Base-by-base conservation (phyloP, 2,797 vertebrate species). In the Masticophis lateralis region DNA sequence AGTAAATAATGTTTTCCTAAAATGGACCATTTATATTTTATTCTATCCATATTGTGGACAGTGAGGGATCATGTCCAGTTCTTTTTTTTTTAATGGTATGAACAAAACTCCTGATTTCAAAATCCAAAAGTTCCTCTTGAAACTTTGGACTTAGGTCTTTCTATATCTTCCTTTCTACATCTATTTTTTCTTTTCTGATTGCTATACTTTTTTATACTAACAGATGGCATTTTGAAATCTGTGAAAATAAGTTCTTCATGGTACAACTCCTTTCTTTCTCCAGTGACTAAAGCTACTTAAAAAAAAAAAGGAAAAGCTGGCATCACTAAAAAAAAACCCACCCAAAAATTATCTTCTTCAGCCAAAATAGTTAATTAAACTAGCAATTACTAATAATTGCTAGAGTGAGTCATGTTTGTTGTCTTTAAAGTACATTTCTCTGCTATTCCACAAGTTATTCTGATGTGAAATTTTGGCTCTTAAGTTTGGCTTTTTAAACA, bases 311-410 rank as follows among this genome's bases (percentile, higher is more conserved):
- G 20, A 25, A 79, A 43, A 79, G 18, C 95, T 94, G 95, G 87
- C 90, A 95, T 95, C 95, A 96, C 74, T 10, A 4, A 43, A 20
- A 43, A 25, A 32, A 32, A 66, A 2, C 4, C 6, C 27, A 3
- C 1, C 7, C 20, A 10, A 95, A 93, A 91, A 89, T 95, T 95
- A 91, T 94, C 96, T 97, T 96, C 90, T 93, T 96, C 95, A 95
- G 74, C 95, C 97, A 97, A 95, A 96, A 92, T 95, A 93, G 92
- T 94, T 96, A 88, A 92, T 86, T 96, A 94, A 96, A 95, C 94
- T 92, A 96, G 90, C 96, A 97, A 97, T 97, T 97, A 97, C 97
- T 96, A 94, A 97, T 96, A 86, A 89, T 94, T 96, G 96, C 94
- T 93, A 94, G 94, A 95, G 91, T 93, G 95, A 95, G 47, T 94